Conservation (phyloP, 2,113 vertebrate genomes). For the Rhadina sibilatrix region DNA sequence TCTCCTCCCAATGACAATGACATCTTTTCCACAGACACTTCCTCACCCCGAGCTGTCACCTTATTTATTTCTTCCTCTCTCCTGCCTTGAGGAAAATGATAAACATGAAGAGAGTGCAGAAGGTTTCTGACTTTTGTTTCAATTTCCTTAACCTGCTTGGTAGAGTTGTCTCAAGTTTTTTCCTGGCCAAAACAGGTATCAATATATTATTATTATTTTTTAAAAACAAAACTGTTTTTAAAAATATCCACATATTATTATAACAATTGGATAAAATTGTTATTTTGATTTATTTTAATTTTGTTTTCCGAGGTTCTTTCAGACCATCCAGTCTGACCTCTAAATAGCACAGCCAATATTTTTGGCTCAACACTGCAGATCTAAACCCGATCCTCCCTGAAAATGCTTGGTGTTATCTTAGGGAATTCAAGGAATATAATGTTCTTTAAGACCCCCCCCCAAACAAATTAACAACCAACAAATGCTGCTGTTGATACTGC, state of each 20-base stretch:
- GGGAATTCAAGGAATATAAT: not conserved
- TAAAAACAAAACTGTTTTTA: not conserved
- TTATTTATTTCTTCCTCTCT: not conserved
- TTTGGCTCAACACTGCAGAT: not conserved
- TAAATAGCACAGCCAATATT: not conserved
- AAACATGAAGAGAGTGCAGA: not conserved
- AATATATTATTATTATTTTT: accelerated
- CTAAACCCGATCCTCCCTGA: accelerated
- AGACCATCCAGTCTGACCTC: not conserved
- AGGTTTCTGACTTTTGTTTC: not conserved
- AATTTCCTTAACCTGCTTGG: not conserved
- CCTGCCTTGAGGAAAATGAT: not conserved
- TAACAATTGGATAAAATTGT: not conserved
- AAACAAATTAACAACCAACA: not conserved
- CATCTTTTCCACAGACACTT: not conserved
- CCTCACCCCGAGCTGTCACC: not conserved
- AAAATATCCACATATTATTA: not conserved
- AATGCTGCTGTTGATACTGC: not conserved
- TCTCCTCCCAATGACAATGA: not conserved
- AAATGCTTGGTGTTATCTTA: not conserved
- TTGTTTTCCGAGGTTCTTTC: not conserved
- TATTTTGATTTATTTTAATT: not conserved
- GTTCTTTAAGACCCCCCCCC: not conserved
- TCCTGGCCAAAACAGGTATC: not conserved
- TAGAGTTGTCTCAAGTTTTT: not conserved